Base-by-base conservation (phyloP, 2,888 invertebrate species). In the Dryobotodes eremita region DNA sequence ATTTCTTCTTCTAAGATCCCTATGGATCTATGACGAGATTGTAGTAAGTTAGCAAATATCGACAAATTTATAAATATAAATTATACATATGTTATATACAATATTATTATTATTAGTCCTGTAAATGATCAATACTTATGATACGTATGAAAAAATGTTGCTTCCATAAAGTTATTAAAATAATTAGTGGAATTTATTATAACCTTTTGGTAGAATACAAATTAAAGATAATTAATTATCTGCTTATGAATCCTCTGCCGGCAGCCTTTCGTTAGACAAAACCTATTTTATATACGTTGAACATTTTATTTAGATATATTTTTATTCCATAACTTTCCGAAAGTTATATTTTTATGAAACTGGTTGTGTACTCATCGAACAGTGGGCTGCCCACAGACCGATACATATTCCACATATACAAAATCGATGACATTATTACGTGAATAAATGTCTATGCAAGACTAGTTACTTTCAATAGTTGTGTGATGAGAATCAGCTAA, bases 11-110 rank as follows among this genome's bases (percentile, higher is more conserved):
- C 55, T 20, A 64, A 53, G 31, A 68, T 71, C 62, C 61, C 53
- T n/a, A 31, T 73, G 69, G 65, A 78, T 86, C 77, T 81, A 72
- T 68, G 75, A 75, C 75, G 75, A 86, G 80, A 90, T 90, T 94
- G 96, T 96, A 95, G 91, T 96, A 96, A 96, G 96, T 96, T 96
- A 96, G 95, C 96, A 95, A 87, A 94, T 88, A 92, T 90, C 92
- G 90, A 92, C 80, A 91, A 89, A 89, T 90, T 92, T 94, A 94
- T 92, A 92, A 93, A 94, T 94, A 93, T 94, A 93, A 91, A 93
- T 94, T 96, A 96, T 96, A 96, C 94, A 95, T 95, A 95, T 96
- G 95, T 96, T 96, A 96, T 95, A 95, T 95, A 96, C 93, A 93
- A 95, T 93, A 94, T 93, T 93, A 94, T 93, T 93, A 94, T 94